These are phyloP conservation scores for Delichon dasypus DNA, from an alignment of 2,797 vertebrate genomes.

Conservation along the genomic window DNA sequence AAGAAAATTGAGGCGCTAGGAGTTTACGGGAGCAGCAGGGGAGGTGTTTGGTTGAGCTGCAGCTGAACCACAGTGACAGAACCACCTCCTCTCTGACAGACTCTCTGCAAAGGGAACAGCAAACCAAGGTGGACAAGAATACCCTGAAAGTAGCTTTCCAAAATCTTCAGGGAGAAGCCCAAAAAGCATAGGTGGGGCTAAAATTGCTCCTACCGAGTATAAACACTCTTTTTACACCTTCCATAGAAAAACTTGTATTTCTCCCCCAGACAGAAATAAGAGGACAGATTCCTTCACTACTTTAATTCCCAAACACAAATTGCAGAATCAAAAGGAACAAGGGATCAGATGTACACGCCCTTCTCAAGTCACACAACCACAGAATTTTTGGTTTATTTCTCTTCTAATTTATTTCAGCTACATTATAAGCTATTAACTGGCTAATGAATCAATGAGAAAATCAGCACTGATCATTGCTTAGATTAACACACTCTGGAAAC, in stretches of 20 bases:
- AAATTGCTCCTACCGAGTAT: background rate
- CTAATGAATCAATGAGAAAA: background rate
- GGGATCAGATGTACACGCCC: background rate
- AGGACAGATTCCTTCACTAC: background rate
- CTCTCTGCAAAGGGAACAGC: background rate
- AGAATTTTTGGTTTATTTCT: background rate
- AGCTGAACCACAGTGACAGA: background rate
- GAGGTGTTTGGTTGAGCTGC: background rate
- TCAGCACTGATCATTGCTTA: background rate
- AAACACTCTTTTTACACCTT: background rate
- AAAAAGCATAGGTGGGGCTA: background rate
- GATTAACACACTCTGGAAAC: background rate
- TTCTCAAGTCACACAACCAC: background rate
- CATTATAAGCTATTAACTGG: background rate
- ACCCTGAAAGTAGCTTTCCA: background rate
- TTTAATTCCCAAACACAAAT: background rate
- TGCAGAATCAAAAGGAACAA: background rate
- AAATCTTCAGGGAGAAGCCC: background rate
- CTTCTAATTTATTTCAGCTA: background rate
- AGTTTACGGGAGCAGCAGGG: background rate
- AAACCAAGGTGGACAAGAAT: background rate
- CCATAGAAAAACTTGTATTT: background rate
- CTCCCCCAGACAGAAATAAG: background rate
- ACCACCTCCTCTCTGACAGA: background rate
- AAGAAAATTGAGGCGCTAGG: background rate